Evolutionary conservation across 2,888 invertebrate genomes (phyloP), one percentile per base, ranked within the genome.

Genomic region (Zaprionus lineosus): DNA sequence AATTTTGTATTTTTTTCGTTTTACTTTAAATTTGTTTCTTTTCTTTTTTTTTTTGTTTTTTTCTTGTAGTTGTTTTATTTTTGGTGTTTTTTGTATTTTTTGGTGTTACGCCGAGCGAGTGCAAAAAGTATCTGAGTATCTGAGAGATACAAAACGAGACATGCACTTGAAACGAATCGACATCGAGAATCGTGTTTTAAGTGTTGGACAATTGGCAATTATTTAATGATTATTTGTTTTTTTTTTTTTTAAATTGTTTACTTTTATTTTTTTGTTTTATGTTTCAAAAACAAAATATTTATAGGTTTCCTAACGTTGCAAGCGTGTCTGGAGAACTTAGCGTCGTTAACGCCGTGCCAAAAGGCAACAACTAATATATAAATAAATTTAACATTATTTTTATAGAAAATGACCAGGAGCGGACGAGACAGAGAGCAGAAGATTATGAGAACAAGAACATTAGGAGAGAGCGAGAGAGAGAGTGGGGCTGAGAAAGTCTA

Each of bases 281-380:
- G 3, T 29, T 29, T 29, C 3, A 6, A 6, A 14, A 4, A 41
- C 15, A 19, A 14, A 16, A 21, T 21, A 2, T 29, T 26, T 28
- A 11, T 12, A 16, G 31, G 39, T 33, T 34, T 4, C 67, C 59
- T 60, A 60, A 71, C 58, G 44, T 57, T 74, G 69, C 55, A n/a
- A n/a, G n/a, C n/a, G n/a, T n/a, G n/a, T n/a, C n/a, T n/a, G n/a
- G n/a, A n/a, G n/a, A n/a, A n/a, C n/a, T n/a, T n/a, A n/a, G n/a
- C n/a, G n/a, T n/a, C n/a, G n/a, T 74, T 43, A 68, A 43, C 58
- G 58, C 52, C 77, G 73, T 79, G 75, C 84, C 84, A 83, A 84
- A 76, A 64, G 64, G 73, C 76, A 76, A 64, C 81, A 75, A 75
- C 75, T 83, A 75, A 75, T 83, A 36, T 71, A 39, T 73, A 26